These are phyloP conservation scores for Monomorium pharaonis DNA, from an alignment of 1,140 invertebrate genomes.

Conservation along the genomic window DNA sequence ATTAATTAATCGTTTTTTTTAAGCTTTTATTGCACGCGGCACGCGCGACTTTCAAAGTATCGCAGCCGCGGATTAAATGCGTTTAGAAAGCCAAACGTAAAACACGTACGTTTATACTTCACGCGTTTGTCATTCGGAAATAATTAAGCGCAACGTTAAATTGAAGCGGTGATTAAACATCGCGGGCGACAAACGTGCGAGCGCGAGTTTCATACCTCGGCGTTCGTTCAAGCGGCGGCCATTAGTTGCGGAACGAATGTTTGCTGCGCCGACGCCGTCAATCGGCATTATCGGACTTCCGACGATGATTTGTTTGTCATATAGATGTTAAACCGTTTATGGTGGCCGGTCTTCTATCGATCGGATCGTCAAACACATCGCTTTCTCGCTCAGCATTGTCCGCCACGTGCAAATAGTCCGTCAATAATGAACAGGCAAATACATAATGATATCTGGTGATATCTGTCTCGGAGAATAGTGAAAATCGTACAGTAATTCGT, in stretches of 20 bases:
- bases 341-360: conserved; percentile 16
- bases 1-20: conserved; percentile 21
- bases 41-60: not conserved
- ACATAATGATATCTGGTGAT: not conserved
- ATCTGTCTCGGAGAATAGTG: not conserved
- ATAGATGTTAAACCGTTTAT: conserved; percentile 28
- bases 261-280: conserved; percentile 29
- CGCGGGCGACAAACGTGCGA: conserved; percentile 10
- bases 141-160: conserved; percentile 47
- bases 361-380: conserved; percentile 27
- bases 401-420: conserved; percentile 20
- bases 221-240: not conserved
- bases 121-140: not conserved
- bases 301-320: conserved; percentile 45
- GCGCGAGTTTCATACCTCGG: not conserved
- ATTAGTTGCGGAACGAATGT: conserved; percentile 22
- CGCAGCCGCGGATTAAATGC: not conserved
- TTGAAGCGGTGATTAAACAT: conserved; percentile 41
- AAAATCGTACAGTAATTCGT: not conserved
- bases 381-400: conserved; percentile 17
- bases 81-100: conserved; percentile 33
- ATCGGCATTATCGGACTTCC: conserved; percentile 47
- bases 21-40: too few relatives aligned
- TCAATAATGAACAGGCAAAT: conserved; percentile 1
- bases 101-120: not conserved